A percentile compares a stretch with the other conserved stretches of the same genome.
These are phyloP conservation scores for Amphiura filiformis DNA, from an alignment of 35 echinoderm and acorn worm species.

Conservation along the genomic window DNA sequence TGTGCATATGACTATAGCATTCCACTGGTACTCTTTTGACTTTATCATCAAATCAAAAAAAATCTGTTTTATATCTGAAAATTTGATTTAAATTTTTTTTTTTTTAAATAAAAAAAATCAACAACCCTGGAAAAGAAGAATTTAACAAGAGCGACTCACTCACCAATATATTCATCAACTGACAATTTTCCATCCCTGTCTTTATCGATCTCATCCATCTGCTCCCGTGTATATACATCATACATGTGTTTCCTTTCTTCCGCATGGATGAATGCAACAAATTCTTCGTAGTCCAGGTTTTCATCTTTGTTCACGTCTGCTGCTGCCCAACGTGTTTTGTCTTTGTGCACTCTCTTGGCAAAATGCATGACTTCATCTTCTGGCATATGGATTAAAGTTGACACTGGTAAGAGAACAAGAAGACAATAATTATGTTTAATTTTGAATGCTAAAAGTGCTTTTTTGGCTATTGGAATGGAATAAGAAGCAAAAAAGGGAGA, in stretches of 20 bases:
- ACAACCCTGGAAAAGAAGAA: no score
- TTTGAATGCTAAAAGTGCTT: background rate
- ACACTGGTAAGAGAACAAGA: slow-evolving; percentile 23
- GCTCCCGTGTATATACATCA: slow-evolving; percentile 49
- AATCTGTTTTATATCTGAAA: no score
- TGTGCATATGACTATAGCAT: no score
- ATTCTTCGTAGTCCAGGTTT: slow-evolving; percentile 54
- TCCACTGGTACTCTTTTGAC: no score
- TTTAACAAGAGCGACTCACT: background rate
- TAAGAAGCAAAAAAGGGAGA: background rate
- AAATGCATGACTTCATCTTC: slow-evolving; percentile 37
- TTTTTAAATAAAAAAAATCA: no score
- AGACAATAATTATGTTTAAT: no score
- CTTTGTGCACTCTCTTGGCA: slow-evolving; percentile 40
- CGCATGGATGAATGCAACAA: slow-evolving; percentile 54
- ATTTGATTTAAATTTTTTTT: no score
- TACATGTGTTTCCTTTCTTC: slow-evolving; percentile 65
- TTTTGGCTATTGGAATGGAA: no score
- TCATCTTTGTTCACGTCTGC: slow-evolving; percentile 61
- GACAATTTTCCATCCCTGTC: slow-evolving; percentile 57
- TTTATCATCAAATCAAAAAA: no score
- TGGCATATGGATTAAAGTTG: slow-evolving; percentile 34
- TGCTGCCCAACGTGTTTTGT: slow-evolving; percentile 44
- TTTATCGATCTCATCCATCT: slow-evolving; percentile 83
- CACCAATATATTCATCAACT: slow-evolving; percentile 79